Evolutionary conservation across 1,140 invertebrate genomes (phyloP), one percentile per base, ranked within the genome.

Genomic region (Meloidogyne exigua): DNA sequence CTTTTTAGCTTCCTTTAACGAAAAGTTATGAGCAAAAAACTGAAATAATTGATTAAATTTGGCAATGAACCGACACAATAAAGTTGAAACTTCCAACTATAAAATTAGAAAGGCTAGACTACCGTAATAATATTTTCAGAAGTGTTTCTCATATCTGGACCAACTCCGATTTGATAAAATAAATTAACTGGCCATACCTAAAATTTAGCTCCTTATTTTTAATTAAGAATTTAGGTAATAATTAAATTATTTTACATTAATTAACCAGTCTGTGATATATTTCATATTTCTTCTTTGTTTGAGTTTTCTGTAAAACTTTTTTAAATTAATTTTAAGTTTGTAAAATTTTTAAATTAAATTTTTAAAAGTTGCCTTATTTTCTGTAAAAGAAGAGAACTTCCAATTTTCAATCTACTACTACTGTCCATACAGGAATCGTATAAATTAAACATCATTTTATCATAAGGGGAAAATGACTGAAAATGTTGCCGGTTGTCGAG

Each of bases 351-450:
- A 15, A 15, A 18, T n/a, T 49, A 57, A 66, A 28, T 26, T 66
- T 28, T n/a, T 28, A 18, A 18, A 28, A 2, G 15, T 65, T 36
- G 44, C 69, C 25, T 57, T 12, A 71, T 11, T 21, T 71, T 71
- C 13, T 71, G 36, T 21, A 65, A 7, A 12, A 74, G 11, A 32
- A 74, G 42, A 49, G 72, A 74, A 49, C 72, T 74, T 18, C 72
- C 72, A 21, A 23, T 49, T 11, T n/a, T 36, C 10, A 57, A 13
- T 26, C 72, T 74, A 36, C 12, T 44, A 9, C 26, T 9, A 76
- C 13, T 76, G 23, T 74, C 72, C 71, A 76, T 65, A 62, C 76
- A 78, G 7, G 76, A 49, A 68, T 78, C 76, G 62, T 66, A 78
- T 13, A 78, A 49, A 18, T 39, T 63, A 65, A 76, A 77, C 39